A percentile compares a stretch with the other conserved stretches of the same genome.
These are phyloP conservation scores for Oplegnathus fasciatus DNA, from an alignment of 2,113 vertebrate species.

Conservation along the genomic window DNA sequence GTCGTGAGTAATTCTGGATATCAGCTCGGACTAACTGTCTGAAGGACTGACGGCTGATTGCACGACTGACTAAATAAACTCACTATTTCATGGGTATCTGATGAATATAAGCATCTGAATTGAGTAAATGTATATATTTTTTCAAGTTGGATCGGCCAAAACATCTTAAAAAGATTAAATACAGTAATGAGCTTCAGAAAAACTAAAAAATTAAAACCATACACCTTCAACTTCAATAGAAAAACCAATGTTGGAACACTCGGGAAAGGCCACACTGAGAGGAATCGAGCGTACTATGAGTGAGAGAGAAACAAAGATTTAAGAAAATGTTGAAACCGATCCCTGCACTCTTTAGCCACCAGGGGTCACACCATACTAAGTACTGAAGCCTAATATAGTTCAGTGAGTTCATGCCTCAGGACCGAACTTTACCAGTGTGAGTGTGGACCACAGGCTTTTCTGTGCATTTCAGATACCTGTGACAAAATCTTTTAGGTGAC, in stretches of 20 bases:
- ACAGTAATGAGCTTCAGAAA: not conserved
- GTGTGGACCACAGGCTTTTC: slow-evolving; percentile 44
- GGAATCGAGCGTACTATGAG: not conserved
- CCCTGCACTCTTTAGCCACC: slow-evolving; percentile 42
- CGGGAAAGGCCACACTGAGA: fast-evolving
- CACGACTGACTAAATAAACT: not conserved
- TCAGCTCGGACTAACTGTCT: not conserved
- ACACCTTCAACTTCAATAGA: not conserved
- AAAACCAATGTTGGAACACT: not conserved
- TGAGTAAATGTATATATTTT: not conserved
- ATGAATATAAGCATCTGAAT: not conserved
- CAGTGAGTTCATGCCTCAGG: slow-evolving; percentile 26
- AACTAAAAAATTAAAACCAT: not conserved
- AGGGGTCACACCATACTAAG: slow-evolving; percentile 60
- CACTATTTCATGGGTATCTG: not conserved
- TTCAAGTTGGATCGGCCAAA: not conserved
- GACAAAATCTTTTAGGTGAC: not conserved
- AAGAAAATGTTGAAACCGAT: not conserved
- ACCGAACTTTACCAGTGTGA: not conserved
- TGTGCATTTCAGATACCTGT: not conserved
- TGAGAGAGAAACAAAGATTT: slow-evolving; percentile 10
- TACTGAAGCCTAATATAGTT: slow-evolving; percentile 13
- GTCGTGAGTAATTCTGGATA: not conserved
- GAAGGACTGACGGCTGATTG: not conserved
- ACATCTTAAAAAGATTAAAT: not conserved